Evolutionary conservation across 2,888 invertebrate genomes (phyloP).

Genomic region (Phaonia tiefii): DNA sequence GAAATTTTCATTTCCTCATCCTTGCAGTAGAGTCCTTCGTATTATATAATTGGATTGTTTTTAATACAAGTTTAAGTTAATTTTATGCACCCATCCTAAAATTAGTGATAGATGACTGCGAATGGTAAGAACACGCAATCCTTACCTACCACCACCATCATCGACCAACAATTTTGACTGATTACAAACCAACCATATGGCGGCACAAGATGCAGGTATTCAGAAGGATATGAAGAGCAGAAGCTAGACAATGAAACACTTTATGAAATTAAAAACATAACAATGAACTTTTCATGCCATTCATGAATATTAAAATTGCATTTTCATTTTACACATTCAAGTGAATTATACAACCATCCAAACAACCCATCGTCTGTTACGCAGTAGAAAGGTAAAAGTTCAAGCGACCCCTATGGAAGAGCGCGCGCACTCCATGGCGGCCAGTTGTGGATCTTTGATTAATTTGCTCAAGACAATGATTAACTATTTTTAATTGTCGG

Average conservation of each 20-base stretch:
- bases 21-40: constrained; percentile 39
- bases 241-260: constrained; percentile 25
- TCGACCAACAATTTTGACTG: constrained; percentile 1
- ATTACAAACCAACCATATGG: constrained; percentile 50
- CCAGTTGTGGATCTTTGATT: constrained; percentile 73
- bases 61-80: constrained; percentile 58
- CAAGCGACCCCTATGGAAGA: constrained; percentile 69
- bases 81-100: constrained; percentile 69
- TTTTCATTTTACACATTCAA: constrained; percentile 53
- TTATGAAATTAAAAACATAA: constrained; percentile 43
- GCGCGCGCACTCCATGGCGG: constrained; percentile 52
- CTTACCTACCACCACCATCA: constrained; percentile 16
- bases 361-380: constrained; percentile 69
- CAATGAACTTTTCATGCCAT: constrained; percentile 32
- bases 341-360: constrained; percentile 56
- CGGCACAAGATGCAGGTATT: constrained; percentile 10
- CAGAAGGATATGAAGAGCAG: background rate
- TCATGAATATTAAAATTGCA: constrained; percentile 62
- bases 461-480: constrained; percentile 77
- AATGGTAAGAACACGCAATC: constrained; percentile 58
- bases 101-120: constrained; percentile 48
- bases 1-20: constrained; percentile 63
- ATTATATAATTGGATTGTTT: constrained; percentile 11
- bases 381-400: constrained; percentile 68
- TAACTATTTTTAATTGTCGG: constrained; percentile 73